Percentiles rank a stretch among this genome's conserved stretches.
Evolutionary conservation across 1,140 invertebrate genomes (phyloP).

Genomic region (Proctacanthus coquilletti): DNA sequence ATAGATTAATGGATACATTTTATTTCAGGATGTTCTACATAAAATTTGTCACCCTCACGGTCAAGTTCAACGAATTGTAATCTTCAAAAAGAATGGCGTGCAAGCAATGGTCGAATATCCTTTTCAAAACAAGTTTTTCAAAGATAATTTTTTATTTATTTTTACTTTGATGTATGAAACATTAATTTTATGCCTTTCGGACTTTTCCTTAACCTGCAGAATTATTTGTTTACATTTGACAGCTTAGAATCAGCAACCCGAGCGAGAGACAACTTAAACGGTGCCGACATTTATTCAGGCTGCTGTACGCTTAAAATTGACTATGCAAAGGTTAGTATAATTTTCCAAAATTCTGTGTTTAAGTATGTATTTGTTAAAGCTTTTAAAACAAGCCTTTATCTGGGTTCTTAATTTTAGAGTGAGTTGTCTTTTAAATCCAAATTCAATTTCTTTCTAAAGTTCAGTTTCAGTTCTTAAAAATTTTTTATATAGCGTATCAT

Average conservation of each 20-base stretch:
- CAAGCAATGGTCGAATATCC: slow-evolving; percentile 99
- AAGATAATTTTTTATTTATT: neutral
- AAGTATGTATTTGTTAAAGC: slow-evolving; percentile 1
- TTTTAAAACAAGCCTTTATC: neutral
- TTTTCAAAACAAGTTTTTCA: slow-evolving; percentile 37
- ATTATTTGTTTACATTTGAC: slow-evolving; percentile 61
- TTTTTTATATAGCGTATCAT: no score
- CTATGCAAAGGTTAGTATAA: slow-evolving; percentile 82
- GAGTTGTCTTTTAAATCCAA: no score
- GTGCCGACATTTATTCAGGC: slow-evolving; percentile 97
- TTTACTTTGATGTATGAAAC: neutral
- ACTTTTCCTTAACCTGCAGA: slow-evolving; percentile 29
- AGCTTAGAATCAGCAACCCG: slow-evolving; percentile 84
- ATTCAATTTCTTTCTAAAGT: no score
- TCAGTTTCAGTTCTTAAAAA: no score
- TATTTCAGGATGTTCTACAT: slow-evolving; percentile 89
- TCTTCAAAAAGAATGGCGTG: slow-evolving; percentile 97
- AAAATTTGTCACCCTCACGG: slow-evolving; percentile 91
- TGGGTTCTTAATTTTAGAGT: no score
- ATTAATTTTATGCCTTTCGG: neutral
- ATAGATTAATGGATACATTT: no score
- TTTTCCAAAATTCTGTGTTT: no score
- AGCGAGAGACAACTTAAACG: slow-evolving; percentile 88
- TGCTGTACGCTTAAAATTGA: slow-evolving; percentile 99
- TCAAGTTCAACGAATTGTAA: slow-evolving; percentile 93